Evolutionary conservation across 2,113 vertebrate genomes (phyloP).

Genomic region (Salvelinus fontinalis): DNA sequence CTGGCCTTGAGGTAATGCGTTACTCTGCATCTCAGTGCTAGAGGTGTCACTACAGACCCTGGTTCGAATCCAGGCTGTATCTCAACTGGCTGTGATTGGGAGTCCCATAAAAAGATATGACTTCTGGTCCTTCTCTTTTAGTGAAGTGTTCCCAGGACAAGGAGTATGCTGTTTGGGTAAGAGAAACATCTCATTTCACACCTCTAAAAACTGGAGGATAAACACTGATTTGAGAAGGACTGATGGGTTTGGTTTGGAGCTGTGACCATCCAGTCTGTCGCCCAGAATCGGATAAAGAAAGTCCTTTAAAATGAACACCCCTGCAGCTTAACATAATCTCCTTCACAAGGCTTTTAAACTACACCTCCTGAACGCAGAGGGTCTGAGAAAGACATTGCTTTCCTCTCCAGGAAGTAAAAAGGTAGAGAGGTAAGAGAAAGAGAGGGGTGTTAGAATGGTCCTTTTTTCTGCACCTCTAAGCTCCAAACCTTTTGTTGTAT

Average conservation of each 20-base stretch:
- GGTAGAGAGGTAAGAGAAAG: neutral
- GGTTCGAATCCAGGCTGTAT: no score
- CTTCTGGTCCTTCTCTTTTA: neutral
- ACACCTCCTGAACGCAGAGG: slow-evolving; percentile 1
- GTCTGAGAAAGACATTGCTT: slow-evolving; percentile 11
- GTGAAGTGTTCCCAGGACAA: neutral
- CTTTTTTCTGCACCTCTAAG: neutral
- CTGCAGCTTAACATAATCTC: slow-evolving; percentile 11
- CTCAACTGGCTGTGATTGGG: no score
- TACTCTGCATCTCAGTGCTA: no score
- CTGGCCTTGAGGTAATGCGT: no score
- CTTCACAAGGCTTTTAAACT: slow-evolving; percentile 18
- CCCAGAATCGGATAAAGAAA: neutral
- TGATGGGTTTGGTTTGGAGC: neutral
- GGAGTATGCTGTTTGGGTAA: neutral
- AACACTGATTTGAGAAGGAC: neutral
- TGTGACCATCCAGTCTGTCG: neutral
- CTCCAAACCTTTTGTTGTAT: neutral
- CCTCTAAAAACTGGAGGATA: neutral
- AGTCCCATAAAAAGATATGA: neutral
- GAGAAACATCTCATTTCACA: neutral
- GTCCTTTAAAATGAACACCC: slow-evolving; percentile 12
- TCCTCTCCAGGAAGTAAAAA: no score
- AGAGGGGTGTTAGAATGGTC: neutral
- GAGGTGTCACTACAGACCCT: no score